These are phyloP conservation scores for Vireo altiloquus DNA, from an alignment of 2,113 vertebrate genomes.

Conservation along the genomic window DNA sequence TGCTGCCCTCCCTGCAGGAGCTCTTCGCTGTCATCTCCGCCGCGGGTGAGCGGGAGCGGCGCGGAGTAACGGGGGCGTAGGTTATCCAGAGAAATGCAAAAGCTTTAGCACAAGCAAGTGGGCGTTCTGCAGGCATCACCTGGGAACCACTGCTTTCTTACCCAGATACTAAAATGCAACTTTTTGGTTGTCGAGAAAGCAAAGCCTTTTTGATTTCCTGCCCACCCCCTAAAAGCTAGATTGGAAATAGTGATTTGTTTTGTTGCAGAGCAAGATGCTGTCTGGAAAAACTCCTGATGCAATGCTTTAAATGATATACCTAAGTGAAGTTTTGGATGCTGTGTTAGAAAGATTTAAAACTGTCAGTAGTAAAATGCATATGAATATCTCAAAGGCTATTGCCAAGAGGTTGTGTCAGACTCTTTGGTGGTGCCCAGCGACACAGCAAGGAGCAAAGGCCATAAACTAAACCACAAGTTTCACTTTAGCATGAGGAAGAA, in stretches of 20 bases:
- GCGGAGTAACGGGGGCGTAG: rapidly evolving
- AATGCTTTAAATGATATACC: rapidly evolving
- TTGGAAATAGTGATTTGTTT: background rate
- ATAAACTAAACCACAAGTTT: background rate
- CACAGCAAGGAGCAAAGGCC: no score
- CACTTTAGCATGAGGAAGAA: background rate
- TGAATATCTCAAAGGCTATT: background rate
- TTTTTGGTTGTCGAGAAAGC: rapidly evolving
- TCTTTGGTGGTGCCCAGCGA: background rate
- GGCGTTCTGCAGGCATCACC: rapidly evolving
- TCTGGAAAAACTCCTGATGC: rapidly evolving
- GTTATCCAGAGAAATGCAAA: rapidly evolving
- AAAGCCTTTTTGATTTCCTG: background rate
- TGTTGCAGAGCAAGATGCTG: rapidly evolving
- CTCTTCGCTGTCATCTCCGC: conserved; percentile 94
- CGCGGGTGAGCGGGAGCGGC: conserved; percentile 73
- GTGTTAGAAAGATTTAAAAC: background rate
- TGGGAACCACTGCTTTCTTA: background rate
- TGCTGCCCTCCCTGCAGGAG: conserved; percentile 93
- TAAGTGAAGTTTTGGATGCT: rapidly evolving
- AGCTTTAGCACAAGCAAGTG: rapidly evolving
- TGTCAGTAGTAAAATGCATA: background rate
- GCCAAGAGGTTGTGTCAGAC: background rate
- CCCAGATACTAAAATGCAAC: rapidly evolving
- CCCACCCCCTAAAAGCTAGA: rapidly evolving